Percentiles rank a stretch among this genome's conserved stretches.
These are phyloP conservation scores for Cryptoblepharus egeriae DNA, from an alignment of 2,797 vertebrate genomes.

Conservation along the genomic window DNA sequence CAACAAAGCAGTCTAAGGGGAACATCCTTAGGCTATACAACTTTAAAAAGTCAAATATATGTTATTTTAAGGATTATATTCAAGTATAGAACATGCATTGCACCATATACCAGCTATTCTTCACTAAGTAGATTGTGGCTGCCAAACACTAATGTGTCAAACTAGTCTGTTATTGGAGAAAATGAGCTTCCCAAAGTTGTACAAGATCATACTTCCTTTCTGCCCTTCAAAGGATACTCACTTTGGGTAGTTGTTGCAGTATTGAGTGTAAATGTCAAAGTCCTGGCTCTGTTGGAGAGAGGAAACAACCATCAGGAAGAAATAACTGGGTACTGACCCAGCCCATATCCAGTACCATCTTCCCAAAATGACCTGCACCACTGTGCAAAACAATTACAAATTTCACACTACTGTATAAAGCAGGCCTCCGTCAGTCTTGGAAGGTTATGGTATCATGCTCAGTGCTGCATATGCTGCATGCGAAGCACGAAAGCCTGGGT, in stretches of 20 bases:
- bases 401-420: background rate
- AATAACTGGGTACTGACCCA: background rate
- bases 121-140: background rate
- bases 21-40: background rate
- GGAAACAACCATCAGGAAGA: constrained; percentile 30
- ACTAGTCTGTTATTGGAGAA: background rate
- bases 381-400: background rate
- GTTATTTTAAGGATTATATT: too few relatives aligned
- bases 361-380: background rate
- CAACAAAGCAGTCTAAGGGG: too few relatives aligned
- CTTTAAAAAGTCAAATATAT: too few relatives aligned
- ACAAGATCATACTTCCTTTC: background rate
- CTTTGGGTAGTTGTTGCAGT: constrained; percentile 99
- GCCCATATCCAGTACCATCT: background rate
- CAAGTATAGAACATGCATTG: background rate
- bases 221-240: constrained; percentile 73
- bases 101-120: background rate
- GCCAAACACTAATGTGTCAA: background rate
- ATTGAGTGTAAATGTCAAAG: constrained; percentile 98
- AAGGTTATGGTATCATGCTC: too few relatives aligned
- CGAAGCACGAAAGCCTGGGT: too few relatives aligned
- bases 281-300: constrained; percentile 86
- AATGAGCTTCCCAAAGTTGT: background rate
- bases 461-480: too few relatives aligned
- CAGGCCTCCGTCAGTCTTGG: too few relatives aligned